These are phyloP conservation scores for Bombyx mori DNA, from an alignment of 1,140 invertebrate genomes.

Conservation along the genomic window ASM3026992v2 NC_085116.1:5647001-5647500, in stretches of 20 bases:
- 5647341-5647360: constrained; percentile 14
- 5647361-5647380: constrained; percentile 18
- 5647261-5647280: not conserved
- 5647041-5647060: constrained; percentile 27
- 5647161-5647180: constrained; percentile 52
- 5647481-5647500: too few species aligned
- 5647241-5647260: not conserved
- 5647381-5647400: constrained; percentile 22
- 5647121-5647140: constrained; percentile 32
- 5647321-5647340: constrained; percentile 15
- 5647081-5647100: constrained; percentile 59
- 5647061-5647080: constrained; percentile 55
- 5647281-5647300: not conserved
- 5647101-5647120: constrained; percentile 42
- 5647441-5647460: too few species aligned
- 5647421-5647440: too few species aligned
- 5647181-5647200: constrained; percentile 49
- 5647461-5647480: too few species aligned
- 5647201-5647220: constrained; percentile 36
- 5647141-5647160: constrained; percentile 39
- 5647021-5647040: constrained; percentile 46
- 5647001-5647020: constrained; percentile 36
- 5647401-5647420: constrained; percentile 13
- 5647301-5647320: constrained; percentile 17
- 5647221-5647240: constrained; percentile 13